These are phyloP conservation scores for Liasis olivaceus DNA, from an alignment of 2,797 vertebrate species.

Conservation along the genomic window DNA sequence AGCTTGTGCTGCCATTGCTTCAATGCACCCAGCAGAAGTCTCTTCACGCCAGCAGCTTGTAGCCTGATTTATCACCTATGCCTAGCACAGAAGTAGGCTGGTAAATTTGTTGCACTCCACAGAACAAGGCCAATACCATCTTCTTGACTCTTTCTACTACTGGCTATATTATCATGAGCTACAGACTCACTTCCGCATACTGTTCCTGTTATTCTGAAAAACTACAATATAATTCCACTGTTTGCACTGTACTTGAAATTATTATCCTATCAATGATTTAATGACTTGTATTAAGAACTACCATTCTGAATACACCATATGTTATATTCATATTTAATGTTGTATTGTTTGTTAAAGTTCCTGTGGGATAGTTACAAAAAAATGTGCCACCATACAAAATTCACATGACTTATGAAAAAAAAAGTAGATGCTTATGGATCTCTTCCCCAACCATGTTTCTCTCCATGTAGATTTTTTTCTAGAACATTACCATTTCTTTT, in stretches of 20 bases:
- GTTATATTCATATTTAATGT: neutral
- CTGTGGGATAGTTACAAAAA: neutral
- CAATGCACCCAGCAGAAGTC: neutral
- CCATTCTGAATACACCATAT: neutral
- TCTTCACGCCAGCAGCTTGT: neutral
- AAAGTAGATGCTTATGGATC: neutral
- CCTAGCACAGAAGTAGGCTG: neutral
- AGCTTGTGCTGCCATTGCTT: neutral
- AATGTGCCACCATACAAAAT: neutral
- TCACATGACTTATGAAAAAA: neutral
- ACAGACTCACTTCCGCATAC: neutral
- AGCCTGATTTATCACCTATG: neutral
- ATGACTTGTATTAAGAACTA: neutral
- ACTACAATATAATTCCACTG: neutral
- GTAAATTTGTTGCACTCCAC: slow-evolving; percentile 9
- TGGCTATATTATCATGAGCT: neutral
- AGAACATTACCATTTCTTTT: too few species aligned
- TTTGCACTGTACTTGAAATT: neutral
- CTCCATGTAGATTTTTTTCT: neutral
- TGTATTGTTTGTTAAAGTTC: neutral
- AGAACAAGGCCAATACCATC: slow-evolving; percentile 1
- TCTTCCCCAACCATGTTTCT: neutral
- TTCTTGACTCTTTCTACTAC: neutral
- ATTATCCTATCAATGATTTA: neutral
- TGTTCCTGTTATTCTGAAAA: neutral